Evolutionary conservation across 2,888 invertebrate species (phyloP).

Genomic region (Halictus quadricinctus): DNA sequence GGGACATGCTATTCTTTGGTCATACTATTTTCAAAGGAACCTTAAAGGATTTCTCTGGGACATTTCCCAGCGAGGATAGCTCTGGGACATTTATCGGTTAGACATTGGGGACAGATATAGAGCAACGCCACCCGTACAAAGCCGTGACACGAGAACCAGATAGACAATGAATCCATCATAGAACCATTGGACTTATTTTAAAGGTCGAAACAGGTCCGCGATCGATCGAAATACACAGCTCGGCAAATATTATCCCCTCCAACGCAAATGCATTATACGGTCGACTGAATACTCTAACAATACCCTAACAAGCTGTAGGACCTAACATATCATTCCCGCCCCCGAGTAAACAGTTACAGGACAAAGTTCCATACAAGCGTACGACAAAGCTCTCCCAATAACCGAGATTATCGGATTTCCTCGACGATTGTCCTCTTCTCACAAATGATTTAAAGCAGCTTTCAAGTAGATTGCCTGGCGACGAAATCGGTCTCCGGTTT

Average conservation of each 20-base stretch:
- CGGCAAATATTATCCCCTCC: not conserved
- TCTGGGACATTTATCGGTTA: too few relatives aligned
- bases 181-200: not conserved
- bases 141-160: not conserved
- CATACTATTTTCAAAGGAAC: too few relatives aligned
- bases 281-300: not conserved
- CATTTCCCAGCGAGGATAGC: too few relatives aligned
- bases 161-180: not conserved
- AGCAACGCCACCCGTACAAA: too few relatives aligned
- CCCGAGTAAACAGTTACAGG: slow-evolving; percentile 36
- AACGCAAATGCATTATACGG: not conserved
- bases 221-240: not conserved
- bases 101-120: too few relatives aligned
- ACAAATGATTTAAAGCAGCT: slow-evolving; percentile 38
- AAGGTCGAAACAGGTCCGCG: not conserved
- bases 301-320: not conserved
- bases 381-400: slow-evolving; percentile 19
- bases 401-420: slow-evolving; percentile 38
- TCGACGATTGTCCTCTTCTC: slow-evolving; percentile 24
- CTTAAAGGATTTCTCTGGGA: too few relatives aligned
- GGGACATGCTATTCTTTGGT: too few relatives aligned
- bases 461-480: slow-evolving; percentile 19
- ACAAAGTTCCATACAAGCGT: not conserved
- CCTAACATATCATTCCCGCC: not conserved
- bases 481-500: not conserved